These are phyloP conservation scores for Dryococelus australis DNA, from an alignment of 2,888 invertebrate species.

Conservation along the genomic window DNA sequence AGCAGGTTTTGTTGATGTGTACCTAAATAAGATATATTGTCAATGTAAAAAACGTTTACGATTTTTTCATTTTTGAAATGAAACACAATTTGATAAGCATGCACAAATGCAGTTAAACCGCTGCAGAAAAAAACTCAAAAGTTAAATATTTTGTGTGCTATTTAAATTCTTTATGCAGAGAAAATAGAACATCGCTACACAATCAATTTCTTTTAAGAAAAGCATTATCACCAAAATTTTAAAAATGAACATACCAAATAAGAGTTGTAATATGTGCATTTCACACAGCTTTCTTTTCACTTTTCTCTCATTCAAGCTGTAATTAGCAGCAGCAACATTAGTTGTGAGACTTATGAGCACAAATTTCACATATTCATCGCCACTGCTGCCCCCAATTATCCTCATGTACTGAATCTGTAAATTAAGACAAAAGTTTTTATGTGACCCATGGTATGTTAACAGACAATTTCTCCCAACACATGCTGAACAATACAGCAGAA, in stretches of 20 bases:
- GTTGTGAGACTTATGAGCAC: background rate
- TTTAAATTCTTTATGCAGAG: background rate
- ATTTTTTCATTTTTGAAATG: too few species aligned
- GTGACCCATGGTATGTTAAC: too few species aligned
- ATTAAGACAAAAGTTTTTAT: too few species aligned
- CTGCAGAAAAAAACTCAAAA: too few species aligned
- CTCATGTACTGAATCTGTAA: background rate
- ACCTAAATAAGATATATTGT: too few species aligned
- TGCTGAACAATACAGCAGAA: too few species aligned
- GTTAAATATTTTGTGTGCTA: background rate
- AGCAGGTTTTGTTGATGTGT: too few species aligned
- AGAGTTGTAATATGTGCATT: background rate
- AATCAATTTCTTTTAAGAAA: background rate
- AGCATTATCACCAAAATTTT: background rate
- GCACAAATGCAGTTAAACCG: too few species aligned
- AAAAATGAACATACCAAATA: background rate
- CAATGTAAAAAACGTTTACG: too few species aligned
- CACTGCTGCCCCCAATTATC: background rate
- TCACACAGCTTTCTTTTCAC: background rate
- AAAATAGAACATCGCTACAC: background rate
- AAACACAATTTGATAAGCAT: too few species aligned
- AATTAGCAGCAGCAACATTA: background rate
- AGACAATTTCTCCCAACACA: too few species aligned
- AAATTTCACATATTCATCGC: background rate
- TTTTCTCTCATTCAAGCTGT: background rate